Evolutionary conservation across 2,113 vertebrate genomes (phyloP), one percentile per base, ranked within the genome.

Genomic region (Numenius arquata): DNA sequence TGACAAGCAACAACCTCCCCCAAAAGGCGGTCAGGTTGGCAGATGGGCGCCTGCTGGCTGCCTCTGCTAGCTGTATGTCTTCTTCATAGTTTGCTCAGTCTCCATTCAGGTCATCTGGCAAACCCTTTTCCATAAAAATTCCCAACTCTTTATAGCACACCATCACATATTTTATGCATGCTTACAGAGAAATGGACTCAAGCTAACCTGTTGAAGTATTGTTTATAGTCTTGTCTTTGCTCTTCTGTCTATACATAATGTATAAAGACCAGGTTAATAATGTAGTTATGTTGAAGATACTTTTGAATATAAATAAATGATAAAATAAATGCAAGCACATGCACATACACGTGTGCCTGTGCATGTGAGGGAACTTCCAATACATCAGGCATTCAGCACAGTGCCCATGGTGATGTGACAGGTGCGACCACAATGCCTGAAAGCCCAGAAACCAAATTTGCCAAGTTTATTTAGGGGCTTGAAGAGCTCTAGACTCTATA

Each of bases 301-400:
- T 75, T 94, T 63, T 63, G 32, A 45, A n/a, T 53, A 32, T 38
- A 86, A 85, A 91, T 63, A 85, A 81, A 75, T 27, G 1, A 88
- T 77, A 45, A 73, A 79, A 79, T 70, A 82, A 89, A 79, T 52
- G 40, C 36, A 65, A 58, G 25, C 65, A 30, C 41, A 47, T 14
- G 11, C n/a, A 55, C 27, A 25, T 11, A 68, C 20, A 5, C 2
- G 0, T 59, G 12, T 63, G 23, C 30, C 12, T 56, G 0, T 36
- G 58, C 48, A 76, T 0, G 0, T 59, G 75, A 88, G 10, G 43
- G 68, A 84, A 16, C 4, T 27, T 38, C 12, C 1, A 0, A 19
- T 19, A 47, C 20, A 22, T 27, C 25, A 50, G 30, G 17, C 36
- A 34, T 41, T 80, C 38, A 59, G 50, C 19, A 47, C 12, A 25